Evolutionary conservation across 2,888 invertebrate species (phyloP), one percentile per base, ranked within the genome.

Genomic region (Amphiduros pacificus): DNA sequence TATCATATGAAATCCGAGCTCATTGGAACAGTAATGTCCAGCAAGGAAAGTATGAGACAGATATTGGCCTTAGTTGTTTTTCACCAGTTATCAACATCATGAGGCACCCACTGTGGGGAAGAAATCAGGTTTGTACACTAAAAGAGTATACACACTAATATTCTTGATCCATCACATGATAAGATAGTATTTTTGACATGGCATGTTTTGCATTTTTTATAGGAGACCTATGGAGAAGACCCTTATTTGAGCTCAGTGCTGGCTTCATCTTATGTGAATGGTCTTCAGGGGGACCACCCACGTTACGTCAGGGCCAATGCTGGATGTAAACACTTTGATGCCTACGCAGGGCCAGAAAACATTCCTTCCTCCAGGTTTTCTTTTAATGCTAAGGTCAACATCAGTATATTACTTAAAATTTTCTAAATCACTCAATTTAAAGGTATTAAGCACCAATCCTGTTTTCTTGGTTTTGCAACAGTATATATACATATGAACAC

Each of bases 191-290:
- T n/a, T n/a, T n/a, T n/a, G n/a, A n/a, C n/a, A n/a, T n/a, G n/a
- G n/a, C n/a, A n/a, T n/a, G n/a, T n/a, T 36, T 36, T 20, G 17
- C 22, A 9, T 27, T 51, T 6, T 11, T 22, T 40, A 24, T 58
- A 79, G 79, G 80, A 80, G 64, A 80, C 79, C 0, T 80, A 80
- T 61, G 80, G 80, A 26, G 81, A 81, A 61, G 79, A 80, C 61
- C 80, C 81, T 0, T 77, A 69, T 61, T 65, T 81, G 54, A 72
- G 70, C 48, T 78, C 79, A 14, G 62, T 65, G 4, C 65, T 74
- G 60, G 76, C 76, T 6, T 50, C 59, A 17, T 60, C 66, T 20
- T 81, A 72, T 72, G 79, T 81, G 1, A 57, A 60, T 17, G 79
- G 80, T 49, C 66, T 80, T n/a, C 79, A 80, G 64, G 80, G 79